Conservation (phyloP, 2,113 vertebrate genomes). For the Lontra canadensis region DNA sequence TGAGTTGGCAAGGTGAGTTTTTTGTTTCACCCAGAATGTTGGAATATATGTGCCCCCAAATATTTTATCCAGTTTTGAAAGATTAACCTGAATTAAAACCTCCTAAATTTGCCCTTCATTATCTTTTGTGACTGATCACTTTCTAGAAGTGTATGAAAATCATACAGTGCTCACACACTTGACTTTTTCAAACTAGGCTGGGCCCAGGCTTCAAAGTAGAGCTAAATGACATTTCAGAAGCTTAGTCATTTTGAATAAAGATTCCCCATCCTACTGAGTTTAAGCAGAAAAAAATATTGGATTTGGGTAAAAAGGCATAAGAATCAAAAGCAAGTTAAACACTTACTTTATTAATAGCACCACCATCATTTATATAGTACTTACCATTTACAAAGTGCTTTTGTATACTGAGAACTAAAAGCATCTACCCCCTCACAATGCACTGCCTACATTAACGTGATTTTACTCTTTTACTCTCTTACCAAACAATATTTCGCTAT, state of each 20-base stretch:
- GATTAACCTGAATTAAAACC: not conserved
- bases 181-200: conserved; percentile 25
- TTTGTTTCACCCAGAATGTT: not conserved
- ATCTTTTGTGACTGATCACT: not conserved
- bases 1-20: not conserved
- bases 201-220: not conserved
- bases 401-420: conserved; percentile 8
- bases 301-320: not conserved
- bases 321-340: conserved; percentile 8
- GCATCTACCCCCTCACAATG: not conserved
- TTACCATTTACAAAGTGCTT: not conserved
- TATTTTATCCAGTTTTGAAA: not conserved
- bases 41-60: not conserved
- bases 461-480: conserved; percentile 30
- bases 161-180: not conserved
- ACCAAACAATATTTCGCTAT: not conserved
- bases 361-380: not conserved
- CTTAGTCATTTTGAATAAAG: conserved; percentile 32
- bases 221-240: conserved; percentile 40
- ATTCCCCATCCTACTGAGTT: not conserved
- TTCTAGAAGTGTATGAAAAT: not conserved
- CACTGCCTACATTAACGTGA: not conserved
- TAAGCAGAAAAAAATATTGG: not conserved
- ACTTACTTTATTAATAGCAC: not conserved
- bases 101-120: not conserved